Base-by-base conservation (phyloP, 2,113 vertebrate species). In the Dicerorhinus sumatrensis region DNA sequence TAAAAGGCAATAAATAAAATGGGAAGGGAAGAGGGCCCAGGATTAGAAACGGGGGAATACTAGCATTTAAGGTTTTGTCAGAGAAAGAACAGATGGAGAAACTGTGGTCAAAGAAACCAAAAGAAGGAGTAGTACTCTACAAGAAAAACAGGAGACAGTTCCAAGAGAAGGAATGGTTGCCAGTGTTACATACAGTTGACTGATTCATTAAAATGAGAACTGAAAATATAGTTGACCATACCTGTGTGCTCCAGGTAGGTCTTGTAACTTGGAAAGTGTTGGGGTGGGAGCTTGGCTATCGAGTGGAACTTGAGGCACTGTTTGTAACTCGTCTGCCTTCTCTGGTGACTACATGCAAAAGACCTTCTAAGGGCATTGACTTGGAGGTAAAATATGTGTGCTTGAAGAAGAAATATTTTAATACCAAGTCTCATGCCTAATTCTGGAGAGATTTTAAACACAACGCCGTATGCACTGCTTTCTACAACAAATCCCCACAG, bases 391-490 rank as follows among this genome's bases (percentile, higher is more conserved):
- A 82, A 75, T 60, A 51, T 58, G 31, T 81, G 29, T 56, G 20
- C 48, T 93, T 48, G 69, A 86, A 56, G 70, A 29, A 58, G 42
- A 62, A 81, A 21, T 46, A 89, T 48, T 90, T 84, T 33, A 81
- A 21, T 79, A 62, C 8, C 56, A 72, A 29, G 70, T 86, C 69
- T 83, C 48, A 39, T 36, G 58, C 92, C 36, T 96, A 33, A 62
- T 80, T 84, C 27, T n/a, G 60, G 76, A 94, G 69, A 86, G 42
- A 95, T 77, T 92, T 96, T 29, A 60, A 95, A 88, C 72, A 31
- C 25, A 77, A 20, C 12, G 42, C 27, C 77, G 9, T 39, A 2
- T 20, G 9, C 1, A 2, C 9, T 67, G 27, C 8, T 95, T 93
- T 56, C 69, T 79, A 33, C 13, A 80, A 77, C 65, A 11, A 4